Conservation (phyloP, 2,888 invertebrate genomes). For the Busseola fusca region DNA sequence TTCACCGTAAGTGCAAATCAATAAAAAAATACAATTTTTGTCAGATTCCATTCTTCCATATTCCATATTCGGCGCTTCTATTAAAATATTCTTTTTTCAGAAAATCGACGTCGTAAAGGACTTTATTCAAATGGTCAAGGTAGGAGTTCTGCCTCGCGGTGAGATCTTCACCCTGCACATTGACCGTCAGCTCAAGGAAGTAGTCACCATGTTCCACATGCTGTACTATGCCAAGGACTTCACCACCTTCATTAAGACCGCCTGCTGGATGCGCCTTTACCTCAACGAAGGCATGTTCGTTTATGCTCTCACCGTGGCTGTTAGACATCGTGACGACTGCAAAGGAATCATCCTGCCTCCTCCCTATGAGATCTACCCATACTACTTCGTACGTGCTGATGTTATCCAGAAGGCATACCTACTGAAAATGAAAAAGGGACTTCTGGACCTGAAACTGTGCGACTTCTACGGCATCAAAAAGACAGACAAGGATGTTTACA, state of each 20-base stretch:
- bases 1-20: constrained; percentile 19
- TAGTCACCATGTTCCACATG: constrained; percentile 86
- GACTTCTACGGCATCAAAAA: constrained; percentile 87
- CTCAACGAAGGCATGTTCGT: constrained; percentile 89
- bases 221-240: constrained; percentile 88
- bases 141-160: constrained; percentile 89
- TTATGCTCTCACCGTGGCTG: constrained; percentile 87
- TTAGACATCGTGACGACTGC: constrained; percentile 87
- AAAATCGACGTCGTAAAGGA: constrained; percentile 89
- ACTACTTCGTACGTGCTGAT: constrained; percentile 91
- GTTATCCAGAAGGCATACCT: constrained; percentile 89
- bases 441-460: constrained; percentile 84
- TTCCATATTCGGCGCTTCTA: neutral
- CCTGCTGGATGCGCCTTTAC: constrained; percentile 86
- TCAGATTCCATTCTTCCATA: neutral
- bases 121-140: constrained; percentile 86
- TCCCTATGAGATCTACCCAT: constrained; percentile 90
- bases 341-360: constrained; percentile 87
- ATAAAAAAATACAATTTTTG: neutral
- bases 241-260: constrained; percentile 84
- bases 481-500: constrained; percentile 86
- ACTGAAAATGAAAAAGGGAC: constrained; percentile 85
- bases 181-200: constrained; percentile 86
- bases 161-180: constrained; percentile 86
- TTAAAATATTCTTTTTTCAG: constrained; percentile 71